phyloP scores from a whole-genome alignment of 35 echinoderm and acorn worm genomes.

The Amphiura filiformis region DNA sequence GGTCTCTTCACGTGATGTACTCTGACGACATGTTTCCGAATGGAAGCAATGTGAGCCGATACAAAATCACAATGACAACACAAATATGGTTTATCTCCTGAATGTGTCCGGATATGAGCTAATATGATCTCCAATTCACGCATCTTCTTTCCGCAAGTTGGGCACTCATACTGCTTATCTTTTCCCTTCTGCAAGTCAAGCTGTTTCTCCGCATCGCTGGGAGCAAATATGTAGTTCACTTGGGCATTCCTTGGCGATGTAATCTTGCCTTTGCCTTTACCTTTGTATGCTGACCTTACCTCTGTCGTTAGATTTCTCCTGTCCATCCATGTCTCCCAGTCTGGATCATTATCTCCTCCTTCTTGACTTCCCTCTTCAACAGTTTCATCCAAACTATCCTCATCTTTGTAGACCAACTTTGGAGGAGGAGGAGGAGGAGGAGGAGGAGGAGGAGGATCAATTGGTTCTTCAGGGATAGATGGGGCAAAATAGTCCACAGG shows the following conservation, averaged over 20 bases:
- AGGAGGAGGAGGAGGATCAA: not conserved
- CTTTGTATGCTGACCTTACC: not conserved
- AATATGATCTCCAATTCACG: not conserved
- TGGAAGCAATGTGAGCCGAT: not conserved
- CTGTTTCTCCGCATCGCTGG: not conserved
- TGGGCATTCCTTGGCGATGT: not conserved
- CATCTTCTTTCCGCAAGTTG: not conserved
- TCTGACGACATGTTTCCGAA: not conserved
- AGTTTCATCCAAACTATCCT: not conserved
- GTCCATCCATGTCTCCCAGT: constrained; percentile 2
- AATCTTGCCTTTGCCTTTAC: not conserved
- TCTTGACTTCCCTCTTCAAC: not conserved
- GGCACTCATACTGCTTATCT: not conserved
- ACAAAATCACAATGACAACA: constrained; percentile 7
- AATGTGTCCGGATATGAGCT: not conserved
- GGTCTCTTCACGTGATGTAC: not conserved
- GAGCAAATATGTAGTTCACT: not conserved
- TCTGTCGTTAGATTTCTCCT: not conserved
- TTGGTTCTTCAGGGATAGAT: not conserved
- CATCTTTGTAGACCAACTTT: not conserved
- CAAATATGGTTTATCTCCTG: not conserved
- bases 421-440: not conserved
- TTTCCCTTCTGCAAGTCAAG: not conserved
- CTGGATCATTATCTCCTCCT: constrained; percentile 4
- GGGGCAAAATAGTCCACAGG: constrained; percentile 1